These are phyloP conservation scores for Xenus cinereus DNA, from an alignment of 2,113 vertebrate species.

Conservation along the genomic window DNA sequence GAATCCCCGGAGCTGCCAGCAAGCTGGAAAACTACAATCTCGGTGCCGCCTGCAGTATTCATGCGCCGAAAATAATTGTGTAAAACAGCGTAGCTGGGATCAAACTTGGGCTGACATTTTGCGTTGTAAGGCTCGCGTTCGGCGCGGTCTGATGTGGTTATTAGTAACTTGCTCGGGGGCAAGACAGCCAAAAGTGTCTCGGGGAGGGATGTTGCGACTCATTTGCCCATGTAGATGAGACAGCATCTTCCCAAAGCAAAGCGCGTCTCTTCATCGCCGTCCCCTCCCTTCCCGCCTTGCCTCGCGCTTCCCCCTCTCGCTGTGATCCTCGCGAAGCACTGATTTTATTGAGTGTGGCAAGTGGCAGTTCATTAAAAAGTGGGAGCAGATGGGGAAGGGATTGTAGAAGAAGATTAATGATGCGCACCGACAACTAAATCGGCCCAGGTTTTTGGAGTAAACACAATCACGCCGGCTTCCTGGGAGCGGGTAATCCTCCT, in stretches of 20 bases:
- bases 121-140: background rate
- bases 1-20: conserved; percentile 67
- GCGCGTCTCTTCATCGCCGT: background rate
- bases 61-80: conserved; percentile 48
- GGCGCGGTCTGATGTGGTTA: conserved; percentile 30
- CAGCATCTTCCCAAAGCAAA: background rate
- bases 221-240: background rate
- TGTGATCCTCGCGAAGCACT: conserved; percentile 51
- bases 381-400: conserved; percentile 78
- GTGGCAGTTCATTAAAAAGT: conserved; percentile 81
- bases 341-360: conserved; percentile 80
- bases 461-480: conserved; percentile 69
- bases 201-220: background rate
- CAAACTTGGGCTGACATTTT: conserved; percentile 38
- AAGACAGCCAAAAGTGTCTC: background rate
- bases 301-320: background rate
- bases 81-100: conserved; percentile 45
- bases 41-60: conserved; percentile 35
- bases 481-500: conserved; percentile 60
- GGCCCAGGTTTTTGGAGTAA: conserved; percentile 73
- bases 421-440: conserved; percentile 73
- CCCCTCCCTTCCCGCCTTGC: background rate
- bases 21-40: conserved; percentile 52
- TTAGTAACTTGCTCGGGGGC: conserved; percentile 54
- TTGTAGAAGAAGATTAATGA: conserved; percentile 81